Evolutionary conservation across 2,888 invertebrate species (phyloP), one percentile per base, ranked within the genome.

Genomic region (Gisinianus flammeolus): DNA sequence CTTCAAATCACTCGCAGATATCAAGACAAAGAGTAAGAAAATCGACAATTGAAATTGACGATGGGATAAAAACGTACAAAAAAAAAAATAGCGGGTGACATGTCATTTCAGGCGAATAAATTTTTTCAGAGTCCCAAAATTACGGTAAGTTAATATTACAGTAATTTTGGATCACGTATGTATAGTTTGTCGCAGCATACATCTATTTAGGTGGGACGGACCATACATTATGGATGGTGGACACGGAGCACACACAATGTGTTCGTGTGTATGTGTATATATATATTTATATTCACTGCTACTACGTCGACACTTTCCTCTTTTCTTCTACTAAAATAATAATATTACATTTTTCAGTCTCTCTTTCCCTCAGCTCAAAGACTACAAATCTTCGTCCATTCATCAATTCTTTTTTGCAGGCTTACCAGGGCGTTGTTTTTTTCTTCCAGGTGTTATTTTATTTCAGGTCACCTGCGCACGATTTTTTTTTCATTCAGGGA

Each of bases 111-210:
- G 72, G 72, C 54, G 22, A 58, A 31, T 26, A 66, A 19, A 66
- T 33, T 35, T n/a, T 76, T 58, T 70, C 77, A 80, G 69, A 64
- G 54, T 70, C 26, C 81, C 81, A 81, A 81, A 81, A 81, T 81
- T 81, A 81, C 78, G 81, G 81, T 81, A 81, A 81, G 81, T 81
- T 69, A 44, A 33, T n/a, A n/a, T n/a, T 62, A 75, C 74, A 71
- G 79, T 81, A 81, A 81, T 81, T 81, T 81, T 81, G 81, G 81
- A 77, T 70, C 62, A 68, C 33, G 56, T 56, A 52, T 75, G 44
- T 64, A 52, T 69, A 72, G 73, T 67, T 70, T 80, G 62, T 80
- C 77, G 77, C 79, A 79, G 79, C 74, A 64, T 71, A 52, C 54
- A 54, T 28, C 44, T 52, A 66, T 74, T 71, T 74, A 74, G 74